A percentile compares a stretch with the other conserved stretches of the same genome.
phyloP scores from a whole-genome alignment of 2,113 vertebrate species.

The Alces alces region DNA sequence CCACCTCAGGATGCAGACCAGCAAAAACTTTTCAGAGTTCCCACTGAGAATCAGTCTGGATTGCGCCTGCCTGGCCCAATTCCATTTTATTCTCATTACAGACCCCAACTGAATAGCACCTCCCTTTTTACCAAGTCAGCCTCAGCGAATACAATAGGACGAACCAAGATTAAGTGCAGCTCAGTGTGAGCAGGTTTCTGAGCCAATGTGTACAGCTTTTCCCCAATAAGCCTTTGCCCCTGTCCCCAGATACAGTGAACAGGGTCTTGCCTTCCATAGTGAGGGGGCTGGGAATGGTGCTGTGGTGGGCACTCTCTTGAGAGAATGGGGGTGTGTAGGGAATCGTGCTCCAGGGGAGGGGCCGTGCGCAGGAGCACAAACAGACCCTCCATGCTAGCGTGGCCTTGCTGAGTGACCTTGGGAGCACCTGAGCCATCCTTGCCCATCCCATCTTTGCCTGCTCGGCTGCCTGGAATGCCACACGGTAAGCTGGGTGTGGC shows the following conservation, averaged over 20 bases:
- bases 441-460: background rate
- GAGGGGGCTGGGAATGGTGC: background rate
- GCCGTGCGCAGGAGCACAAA: background rate
- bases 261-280: rapidly evolving
- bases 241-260: background rate
- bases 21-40: background rate
- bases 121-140: background rate
- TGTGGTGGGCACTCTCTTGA: background rate
- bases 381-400: background rate
- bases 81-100: background rate
- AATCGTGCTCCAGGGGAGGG: background rate
- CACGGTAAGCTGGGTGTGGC: background rate
- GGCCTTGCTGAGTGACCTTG: slow-evolving; percentile 63
- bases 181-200: background rate
- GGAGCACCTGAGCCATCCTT: background rate
- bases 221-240: background rate
- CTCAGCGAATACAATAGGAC: background rate
- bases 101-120: background rate
- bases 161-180: background rate
- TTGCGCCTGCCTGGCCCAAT: too few relatives aligned
- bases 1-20: background rate
- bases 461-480: background rate
- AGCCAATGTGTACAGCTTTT: background rate
- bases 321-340: background rate
- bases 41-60: background rate